A percentile compares a stretch with the other conserved stretches of the same genome.
These are phyloP conservation scores for Lacerta viridis DNA, from an alignment of 2,797 vertebrate genomes.

Conservation along the genomic window DNA sequence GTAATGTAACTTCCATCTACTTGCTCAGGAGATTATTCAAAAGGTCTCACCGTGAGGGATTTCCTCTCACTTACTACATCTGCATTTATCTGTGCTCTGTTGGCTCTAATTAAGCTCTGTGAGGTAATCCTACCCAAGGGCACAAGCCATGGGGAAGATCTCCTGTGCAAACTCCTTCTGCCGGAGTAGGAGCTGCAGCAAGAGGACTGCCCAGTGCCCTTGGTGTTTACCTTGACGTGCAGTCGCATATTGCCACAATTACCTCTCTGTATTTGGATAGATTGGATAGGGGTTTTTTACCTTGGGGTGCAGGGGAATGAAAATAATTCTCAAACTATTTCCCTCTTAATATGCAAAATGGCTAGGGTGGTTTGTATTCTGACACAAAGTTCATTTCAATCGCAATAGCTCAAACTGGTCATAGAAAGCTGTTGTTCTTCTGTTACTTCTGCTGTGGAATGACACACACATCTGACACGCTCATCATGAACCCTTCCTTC, in stretches of 20 bases:
- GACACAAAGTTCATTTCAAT: background rate
- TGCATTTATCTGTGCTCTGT: conserved; percentile 49
- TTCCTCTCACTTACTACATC: conserved; percentile 26
- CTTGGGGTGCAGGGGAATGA: conserved; percentile 21
- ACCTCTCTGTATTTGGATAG: background rate
- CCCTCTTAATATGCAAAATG: background rate
- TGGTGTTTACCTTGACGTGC: background rate
- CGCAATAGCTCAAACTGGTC: background rate
- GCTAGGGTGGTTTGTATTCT: background rate
- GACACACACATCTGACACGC: background rate
- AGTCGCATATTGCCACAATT: background rate
- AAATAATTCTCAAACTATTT: conserved; percentile 43
- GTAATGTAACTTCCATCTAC: conserved; percentile 43
- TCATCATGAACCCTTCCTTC: conserved; percentile 14
- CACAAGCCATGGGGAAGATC: background rate
- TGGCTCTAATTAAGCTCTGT: conserved; percentile 19
- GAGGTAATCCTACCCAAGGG: conserved; percentile 28
- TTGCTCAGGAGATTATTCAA: conserved; percentile 44
- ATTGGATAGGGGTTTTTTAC: conserved; percentile 37
- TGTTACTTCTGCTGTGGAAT: background rate
- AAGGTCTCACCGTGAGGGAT: conserved; percentile 39
- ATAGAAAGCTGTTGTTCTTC: background rate
- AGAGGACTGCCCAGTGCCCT: background rate
- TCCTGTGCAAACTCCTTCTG: background rate
- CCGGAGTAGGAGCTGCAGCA: background rate